Base-by-base conservation (phyloP, 1,140 invertebrate species). In the Bradysia coprophila region DNA sequence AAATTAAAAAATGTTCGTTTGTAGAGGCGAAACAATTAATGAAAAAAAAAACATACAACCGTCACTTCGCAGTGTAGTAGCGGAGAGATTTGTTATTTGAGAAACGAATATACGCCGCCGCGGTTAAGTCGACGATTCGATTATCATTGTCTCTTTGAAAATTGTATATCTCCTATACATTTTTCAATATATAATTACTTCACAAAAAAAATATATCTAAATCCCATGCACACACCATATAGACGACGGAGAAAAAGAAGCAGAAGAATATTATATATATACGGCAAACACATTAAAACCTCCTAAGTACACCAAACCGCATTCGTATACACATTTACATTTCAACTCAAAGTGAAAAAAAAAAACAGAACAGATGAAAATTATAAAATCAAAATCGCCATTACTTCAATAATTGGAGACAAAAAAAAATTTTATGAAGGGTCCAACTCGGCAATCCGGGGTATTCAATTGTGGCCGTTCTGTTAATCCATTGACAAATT, bases 61-160 rank as follows among this genome's bases (percentile, higher is more conserved):
- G n/a, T n/a, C n/a, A n/a, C n/a, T n/a, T n/a, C n/a, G n/a, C n/a
- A n/a, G n/a, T n/a, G n/a, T n/a, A n/a, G n/a, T n/a, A n/a, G n/a
- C n/a, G n/a, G n/a, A n/a, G n/a, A n/a, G n/a, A n/a, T n/a, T n/a
- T n/a, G n/a, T n/a, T n/a, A n/a, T n/a, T n/a, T n/a, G 37, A 38
- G 43, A 43, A 39, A 43, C 45, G 32, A 39, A 37, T 39, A 43
- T 41, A 38, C 38, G 42, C 40, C 36, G 42, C 24, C 16, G 20
- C 42, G 20, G 18, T 8, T 18, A n/a, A n/a, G 13, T 11, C 13
- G 21, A 3, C 19, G 28, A 38, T 42, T 42, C 19, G n/a, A 42
- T 38, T 28, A 24, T 28, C 24, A 28, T 28, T 28, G 24, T 28
- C 24, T 28, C 24, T 28, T 28, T 28, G 24, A 28, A 28, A 28